A percentile compares a stretch with the other conserved stretches of the same genome.
Conservation (phyloP, 2,888 invertebrate genomes). For the Leptopilina myrica region DNA sequence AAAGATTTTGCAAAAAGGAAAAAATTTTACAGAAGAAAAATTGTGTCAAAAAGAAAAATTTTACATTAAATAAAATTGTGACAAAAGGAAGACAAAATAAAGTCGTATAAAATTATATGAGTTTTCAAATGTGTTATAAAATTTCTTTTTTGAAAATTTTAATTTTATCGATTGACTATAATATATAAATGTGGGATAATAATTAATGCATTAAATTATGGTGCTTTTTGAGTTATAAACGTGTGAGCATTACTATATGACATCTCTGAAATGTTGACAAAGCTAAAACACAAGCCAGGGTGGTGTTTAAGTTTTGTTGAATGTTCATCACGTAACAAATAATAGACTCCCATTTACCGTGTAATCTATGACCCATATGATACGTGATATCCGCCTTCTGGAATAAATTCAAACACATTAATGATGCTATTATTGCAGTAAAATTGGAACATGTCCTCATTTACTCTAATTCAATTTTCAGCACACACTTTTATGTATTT, state of each 20-base stretch:
- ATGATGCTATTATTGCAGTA: constrained; percentile 25
- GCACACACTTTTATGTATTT: background rate
- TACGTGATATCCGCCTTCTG: background rate
- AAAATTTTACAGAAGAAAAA: no score
- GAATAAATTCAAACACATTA: constrained; percentile 7
- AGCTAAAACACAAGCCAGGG: constrained; percentile 1
- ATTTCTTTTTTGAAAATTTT: no score
- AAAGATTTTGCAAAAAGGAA: no score
- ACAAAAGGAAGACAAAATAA: no score
- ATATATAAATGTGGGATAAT: background rate
- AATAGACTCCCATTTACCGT: constrained; percentile 12
- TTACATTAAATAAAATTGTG: no score
- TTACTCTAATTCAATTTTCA: background rate
- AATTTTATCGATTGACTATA: no score
- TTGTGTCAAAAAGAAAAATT: no score
- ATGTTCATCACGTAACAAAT: background rate
- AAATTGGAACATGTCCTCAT: constrained; percentile 21
- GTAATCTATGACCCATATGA: constrained; percentile 21
- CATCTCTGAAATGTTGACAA: constrained; percentile 13
- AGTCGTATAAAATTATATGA: no score
- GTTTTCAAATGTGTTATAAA: no score
- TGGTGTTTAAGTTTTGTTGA: constrained; percentile 12
- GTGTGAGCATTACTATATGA: background rate
- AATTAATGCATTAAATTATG: background rate
- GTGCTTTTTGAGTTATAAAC: background rate